Evolutionary conservation across 2,888 invertebrate genomes (phyloP).

Genomic region (Cantharis nigra): DNA sequence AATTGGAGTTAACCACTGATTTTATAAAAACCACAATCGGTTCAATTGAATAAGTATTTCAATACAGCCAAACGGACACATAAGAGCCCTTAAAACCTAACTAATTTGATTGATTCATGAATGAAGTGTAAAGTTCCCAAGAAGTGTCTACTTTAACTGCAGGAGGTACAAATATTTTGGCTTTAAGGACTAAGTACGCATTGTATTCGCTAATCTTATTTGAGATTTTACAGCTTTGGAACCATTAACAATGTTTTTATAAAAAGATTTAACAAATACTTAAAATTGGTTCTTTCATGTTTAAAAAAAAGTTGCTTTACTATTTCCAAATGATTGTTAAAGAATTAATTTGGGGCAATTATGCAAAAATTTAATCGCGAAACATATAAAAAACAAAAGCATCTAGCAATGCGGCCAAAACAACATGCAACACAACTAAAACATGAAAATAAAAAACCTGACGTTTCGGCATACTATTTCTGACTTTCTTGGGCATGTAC

Average conservation of each 20-base stretch:
- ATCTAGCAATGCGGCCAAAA: background rate
- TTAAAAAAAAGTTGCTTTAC: background rate
- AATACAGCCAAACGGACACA: conserved; percentile 4
- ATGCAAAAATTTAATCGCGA: background rate
- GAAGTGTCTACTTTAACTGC: conserved; percentile 32
- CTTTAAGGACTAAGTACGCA: conserved; percentile 34
- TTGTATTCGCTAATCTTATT: conserved; percentile 40
- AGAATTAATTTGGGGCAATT: background rate
- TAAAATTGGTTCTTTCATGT: background rate
- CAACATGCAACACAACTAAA: background rate
- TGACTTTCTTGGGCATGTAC: background rate
- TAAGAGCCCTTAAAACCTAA: conserved; percentile 15
- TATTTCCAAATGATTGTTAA: background rate
- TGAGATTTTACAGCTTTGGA: conserved; percentile 16
- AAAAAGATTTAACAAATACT: conserved; percentile 20
- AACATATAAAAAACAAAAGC: background rate
- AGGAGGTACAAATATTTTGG: conserved; percentile 40
- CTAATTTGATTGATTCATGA: conserved; percentile 31
- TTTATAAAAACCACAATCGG: background rate
- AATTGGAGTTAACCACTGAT: background rate
- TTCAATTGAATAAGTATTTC: background rate
- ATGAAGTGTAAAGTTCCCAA: conserved; percentile 26
- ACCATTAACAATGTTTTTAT: conserved; percentile 26
- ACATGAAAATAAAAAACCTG: background rate
- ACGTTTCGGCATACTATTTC: background rate